Conservation (phyloP, 1,140 invertebrate species). For the Eueides isabella region DNA sequence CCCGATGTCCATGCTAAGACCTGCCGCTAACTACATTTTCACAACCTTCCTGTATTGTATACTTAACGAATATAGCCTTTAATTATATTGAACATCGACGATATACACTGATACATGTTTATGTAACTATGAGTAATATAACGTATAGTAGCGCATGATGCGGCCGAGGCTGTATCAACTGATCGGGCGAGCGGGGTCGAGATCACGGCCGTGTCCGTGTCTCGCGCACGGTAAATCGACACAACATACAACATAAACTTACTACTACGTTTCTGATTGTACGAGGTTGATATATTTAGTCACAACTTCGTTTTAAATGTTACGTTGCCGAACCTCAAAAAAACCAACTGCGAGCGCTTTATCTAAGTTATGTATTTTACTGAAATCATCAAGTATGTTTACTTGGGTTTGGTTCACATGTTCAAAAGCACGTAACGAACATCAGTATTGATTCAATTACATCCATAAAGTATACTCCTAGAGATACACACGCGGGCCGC, state of each 20-base stretch:
- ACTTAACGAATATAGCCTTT: conserved; percentile 38
- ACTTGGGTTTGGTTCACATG: neutral
- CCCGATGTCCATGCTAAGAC: conserved; percentile 2
- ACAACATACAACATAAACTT: conserved; percentile 68
- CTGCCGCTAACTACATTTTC: conserved; percentile 36
- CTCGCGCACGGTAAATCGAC: conserved; percentile 47
- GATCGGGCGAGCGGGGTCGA: conserved; percentile 35
- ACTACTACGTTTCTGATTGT: conserved; percentile 50
- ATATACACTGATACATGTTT: conserved; percentile 13
- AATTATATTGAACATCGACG: conserved; percentile 30
- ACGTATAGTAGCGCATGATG: conserved; percentile 29
- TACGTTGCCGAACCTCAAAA: conserved; percentile 37
- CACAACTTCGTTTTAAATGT: conserved; percentile 53
- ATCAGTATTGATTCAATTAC: neutral
- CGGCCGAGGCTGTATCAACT: conserved; percentile 69
- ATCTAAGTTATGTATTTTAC: conserved; percentile 12
- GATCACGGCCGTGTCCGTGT: conserved; percentile 34
- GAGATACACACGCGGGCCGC: neutral
- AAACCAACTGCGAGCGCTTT: conserved; percentile 29
- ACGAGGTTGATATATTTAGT: conserved; percentile 48
- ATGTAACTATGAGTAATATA: conserved; percentile 29
- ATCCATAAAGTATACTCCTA: neutral
- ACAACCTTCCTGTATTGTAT: conserved; percentile 38
- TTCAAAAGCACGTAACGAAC: neutral
- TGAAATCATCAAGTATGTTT: neutral